phyloP scores from a whole-genome alignment of 2,888 invertebrate genomes.

The Clusia tigrina region DNA sequence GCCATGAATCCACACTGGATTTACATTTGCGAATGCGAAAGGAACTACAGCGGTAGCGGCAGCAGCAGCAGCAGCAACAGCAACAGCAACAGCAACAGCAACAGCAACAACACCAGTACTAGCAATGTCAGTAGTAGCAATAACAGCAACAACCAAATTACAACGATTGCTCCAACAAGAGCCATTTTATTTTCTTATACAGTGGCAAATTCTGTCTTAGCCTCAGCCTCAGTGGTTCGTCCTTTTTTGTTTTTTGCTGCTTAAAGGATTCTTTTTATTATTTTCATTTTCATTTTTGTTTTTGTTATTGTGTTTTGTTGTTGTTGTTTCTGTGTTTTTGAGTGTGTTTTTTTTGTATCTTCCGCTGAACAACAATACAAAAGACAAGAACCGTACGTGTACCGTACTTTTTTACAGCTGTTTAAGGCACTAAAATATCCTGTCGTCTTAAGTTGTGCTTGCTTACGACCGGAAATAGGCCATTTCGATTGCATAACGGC shows the following conservation, averaged over 20 bases:
- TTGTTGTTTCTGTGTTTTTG: not conserved
- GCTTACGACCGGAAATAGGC: not conserved
- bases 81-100: not conserved
- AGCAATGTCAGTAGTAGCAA: not conserved
- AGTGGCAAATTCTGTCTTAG: too few species aligned
- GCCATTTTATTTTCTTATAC: too few species aligned
- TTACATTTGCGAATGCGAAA: conserved; percentile 1
- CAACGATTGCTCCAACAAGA: too few species aligned
- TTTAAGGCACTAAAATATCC: not conserved
- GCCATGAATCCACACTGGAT: not conserved
- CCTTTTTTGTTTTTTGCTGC: not conserved
- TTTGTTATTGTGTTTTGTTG: not conserved
- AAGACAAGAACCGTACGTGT: not conserved
- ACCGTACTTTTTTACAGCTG: conserved; percentile 1
- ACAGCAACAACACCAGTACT: not conserved
- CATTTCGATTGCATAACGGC: conserved; percentile 3
- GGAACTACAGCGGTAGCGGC: not conserved
- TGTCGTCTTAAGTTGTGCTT: not conserved
- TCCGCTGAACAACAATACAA: not conserved
- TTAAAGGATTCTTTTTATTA: conserved; percentile 5
- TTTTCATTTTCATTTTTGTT: not conserved
- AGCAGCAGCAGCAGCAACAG: not conserved
- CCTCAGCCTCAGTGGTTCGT: too few species aligned
- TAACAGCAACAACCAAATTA: too few species aligned
- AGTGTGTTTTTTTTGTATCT: not conserved